Evolutionary conservation across 2,888 invertebrate species (phyloP).

Genomic region (Drosophila gaucha): DNA sequence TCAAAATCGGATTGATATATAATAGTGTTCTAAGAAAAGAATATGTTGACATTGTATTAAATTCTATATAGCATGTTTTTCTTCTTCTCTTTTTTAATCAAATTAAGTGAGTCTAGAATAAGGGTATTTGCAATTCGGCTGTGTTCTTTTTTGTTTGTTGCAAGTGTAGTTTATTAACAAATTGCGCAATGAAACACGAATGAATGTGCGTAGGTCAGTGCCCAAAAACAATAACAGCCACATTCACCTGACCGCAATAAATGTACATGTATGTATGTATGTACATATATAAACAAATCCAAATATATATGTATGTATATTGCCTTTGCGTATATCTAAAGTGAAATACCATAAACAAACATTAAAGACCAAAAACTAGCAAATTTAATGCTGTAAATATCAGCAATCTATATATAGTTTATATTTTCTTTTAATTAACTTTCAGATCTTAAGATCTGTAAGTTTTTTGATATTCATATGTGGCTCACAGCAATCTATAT

Average conservation of each 20-base stretch:
- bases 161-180: conserved; percentile 12
- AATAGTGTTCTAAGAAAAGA: background rate
- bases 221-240: conserved; percentile 22
- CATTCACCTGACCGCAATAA: conserved; percentile 10
- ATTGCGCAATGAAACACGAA: conserved; percentile 27
- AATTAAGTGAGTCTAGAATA: no score
- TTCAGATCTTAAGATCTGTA: no score
- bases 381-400: background rate
- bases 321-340: background rate
- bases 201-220: conserved; percentile 49
- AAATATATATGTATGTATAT: background rate
- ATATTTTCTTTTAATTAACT: no score
- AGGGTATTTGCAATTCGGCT: background rate
- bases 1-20: background rate
- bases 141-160: background rate
- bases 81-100: no score
- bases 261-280: background rate
- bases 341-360: background rate
- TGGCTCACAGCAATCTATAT: no score
- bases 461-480: background rate
- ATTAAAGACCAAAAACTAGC: background rate
- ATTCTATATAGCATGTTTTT: no score
- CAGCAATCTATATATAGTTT: no score
- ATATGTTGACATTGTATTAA: no score
- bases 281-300: background rate